Percentiles rank a stretch among this genome's conserved stretches.
Conservation (phyloP, 2,888 invertebrate species). For the Acleris cristana region DNA sequence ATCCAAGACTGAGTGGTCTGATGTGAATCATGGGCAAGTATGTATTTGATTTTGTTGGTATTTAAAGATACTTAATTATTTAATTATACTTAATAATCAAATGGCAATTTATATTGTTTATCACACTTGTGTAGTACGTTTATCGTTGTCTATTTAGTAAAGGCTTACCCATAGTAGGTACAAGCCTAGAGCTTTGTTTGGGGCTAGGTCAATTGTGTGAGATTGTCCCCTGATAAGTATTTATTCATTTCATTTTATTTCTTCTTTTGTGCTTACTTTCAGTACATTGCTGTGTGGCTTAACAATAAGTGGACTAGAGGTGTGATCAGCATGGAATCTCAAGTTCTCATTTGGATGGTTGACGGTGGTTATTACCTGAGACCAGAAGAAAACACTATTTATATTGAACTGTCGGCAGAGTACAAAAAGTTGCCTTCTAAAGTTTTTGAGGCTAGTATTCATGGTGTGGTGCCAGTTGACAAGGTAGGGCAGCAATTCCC, state of each 20-base stretch:
- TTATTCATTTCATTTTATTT: not conserved
- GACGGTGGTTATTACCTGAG: constrained; percentile 58
- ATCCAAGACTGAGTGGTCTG: constrained; percentile 32
- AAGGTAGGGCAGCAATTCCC: constrained; percentile 49
- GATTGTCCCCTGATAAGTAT: no score
- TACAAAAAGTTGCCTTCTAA: constrained; percentile 58
- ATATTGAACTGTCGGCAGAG: constrained; percentile 50
- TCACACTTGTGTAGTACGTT: no score
- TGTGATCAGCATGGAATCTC: constrained; percentile 53
- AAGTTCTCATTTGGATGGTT: constrained; percentile 61
- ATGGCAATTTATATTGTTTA: no score
- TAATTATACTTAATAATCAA: no score
- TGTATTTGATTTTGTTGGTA: constrained; percentile 27
- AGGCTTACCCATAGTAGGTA: not conserved
- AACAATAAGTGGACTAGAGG: constrained; percentile 60
- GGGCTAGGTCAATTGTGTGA: no score
- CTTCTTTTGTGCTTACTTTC: constrained; percentile 19
- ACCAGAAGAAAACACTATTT: constrained; percentile 52
- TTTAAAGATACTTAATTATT: no score
- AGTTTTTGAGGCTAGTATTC: constrained; percentile 66
- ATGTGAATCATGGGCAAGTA: constrained; percentile 59
- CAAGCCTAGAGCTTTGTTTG: not conserved
- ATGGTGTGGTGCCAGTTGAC: constrained; percentile 61
- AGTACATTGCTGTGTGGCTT: constrained; percentile 66
- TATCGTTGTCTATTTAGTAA: no score